These are phyloP conservation scores for Tragelaphus imberbis DNA, from an alignment of 2,113 vertebrate genomes.

Conservation along the genomic window DNA sequence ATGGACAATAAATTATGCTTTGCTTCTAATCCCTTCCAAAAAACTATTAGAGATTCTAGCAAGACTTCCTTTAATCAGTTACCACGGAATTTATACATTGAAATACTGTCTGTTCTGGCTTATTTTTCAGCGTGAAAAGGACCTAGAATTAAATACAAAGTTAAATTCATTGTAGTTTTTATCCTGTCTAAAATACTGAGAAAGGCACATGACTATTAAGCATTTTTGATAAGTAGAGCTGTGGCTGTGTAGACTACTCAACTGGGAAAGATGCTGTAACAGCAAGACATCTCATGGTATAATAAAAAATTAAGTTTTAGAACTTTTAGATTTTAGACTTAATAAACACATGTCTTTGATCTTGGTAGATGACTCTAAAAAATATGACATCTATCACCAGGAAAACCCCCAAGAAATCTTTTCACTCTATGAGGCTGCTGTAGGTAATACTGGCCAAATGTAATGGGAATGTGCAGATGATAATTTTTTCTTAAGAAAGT, in stretches of 20 bases:
- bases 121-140: neutral
- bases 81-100: neutral
- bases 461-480: neutral
- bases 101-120: neutral
- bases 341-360: neutral
- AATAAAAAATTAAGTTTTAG: neutral
- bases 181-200: neutral
- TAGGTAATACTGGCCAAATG: neutral
- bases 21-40: neutral
- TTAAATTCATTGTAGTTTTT: neutral
- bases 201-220: neutral
- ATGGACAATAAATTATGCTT: slow-evolving; percentile 23
- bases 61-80: slow-evolving; percentile 9
- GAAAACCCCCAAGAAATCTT: neutral
- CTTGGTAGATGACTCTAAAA: neutral
- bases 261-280: neutral
- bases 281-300: neutral
- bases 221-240: neutral
- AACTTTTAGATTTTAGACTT: neutral
- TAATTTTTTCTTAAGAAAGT: neutral
- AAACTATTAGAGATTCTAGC: neutral
- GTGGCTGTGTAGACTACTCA: neutral
- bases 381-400: neutral
- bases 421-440: neutral
- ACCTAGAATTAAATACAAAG: neutral